A percentile compares a stretch with the other conserved stretches of the same genome.
These are phyloP conservation scores for Lasioglossum zephyrum DNA, from an alignment of 2,888 invertebrate genomes.

Conservation along the genomic window DNA sequence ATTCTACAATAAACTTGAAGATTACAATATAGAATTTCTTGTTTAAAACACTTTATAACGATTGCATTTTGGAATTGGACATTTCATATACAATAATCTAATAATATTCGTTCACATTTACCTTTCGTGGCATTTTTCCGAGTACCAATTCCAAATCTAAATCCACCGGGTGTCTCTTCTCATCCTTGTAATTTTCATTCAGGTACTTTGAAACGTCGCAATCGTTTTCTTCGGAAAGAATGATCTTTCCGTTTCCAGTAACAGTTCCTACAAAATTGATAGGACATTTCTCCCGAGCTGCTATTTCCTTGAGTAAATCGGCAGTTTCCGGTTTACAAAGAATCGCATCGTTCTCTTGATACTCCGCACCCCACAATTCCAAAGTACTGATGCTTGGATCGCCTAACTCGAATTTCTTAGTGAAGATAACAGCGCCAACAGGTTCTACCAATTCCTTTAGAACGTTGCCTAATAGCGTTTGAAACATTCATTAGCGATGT, in stretches of 20 bases:
- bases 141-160: slow-evolving; percentile 95
- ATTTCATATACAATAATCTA: background rate
- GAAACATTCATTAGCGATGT: background rate
- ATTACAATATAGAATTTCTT: too few species aligned
- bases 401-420: slow-evolving; percentile 94
- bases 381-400: slow-evolving; percentile 97
- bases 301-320: slow-evolving; percentile 88
- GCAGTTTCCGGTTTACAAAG: slow-evolving; percentile 90
- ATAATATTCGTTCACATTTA: slow-evolving; percentile 73
- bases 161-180: slow-evolving; percentile 91
- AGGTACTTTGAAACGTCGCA: slow-evolving; percentile 85
- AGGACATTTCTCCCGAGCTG: slow-evolving; percentile 95
- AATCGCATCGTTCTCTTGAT: slow-evolving; percentile 97
- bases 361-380: slow-evolving; percentile 99
- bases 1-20: too few species aligned
- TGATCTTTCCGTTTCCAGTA: slow-evolving; percentile 92
- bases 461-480: slow-evolving; percentile 91
- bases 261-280: slow-evolving; percentile 97
- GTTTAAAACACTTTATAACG: background rate
- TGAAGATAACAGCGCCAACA: slow-evolving; percentile 95
- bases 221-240: slow-evolving; percentile 87
- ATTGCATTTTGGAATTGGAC: background rate
- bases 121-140: slow-evolving; percentile 93
- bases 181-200: slow-evolving; percentile 80
- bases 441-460: slow-evolving; percentile 98